A percentile compares a stretch with the other conserved stretches of the same genome.
These are phyloP conservation scores for Parnassius smintheus DNA, from an alignment of 2,888 invertebrate genomes.

Conservation along the genomic window DNA sequence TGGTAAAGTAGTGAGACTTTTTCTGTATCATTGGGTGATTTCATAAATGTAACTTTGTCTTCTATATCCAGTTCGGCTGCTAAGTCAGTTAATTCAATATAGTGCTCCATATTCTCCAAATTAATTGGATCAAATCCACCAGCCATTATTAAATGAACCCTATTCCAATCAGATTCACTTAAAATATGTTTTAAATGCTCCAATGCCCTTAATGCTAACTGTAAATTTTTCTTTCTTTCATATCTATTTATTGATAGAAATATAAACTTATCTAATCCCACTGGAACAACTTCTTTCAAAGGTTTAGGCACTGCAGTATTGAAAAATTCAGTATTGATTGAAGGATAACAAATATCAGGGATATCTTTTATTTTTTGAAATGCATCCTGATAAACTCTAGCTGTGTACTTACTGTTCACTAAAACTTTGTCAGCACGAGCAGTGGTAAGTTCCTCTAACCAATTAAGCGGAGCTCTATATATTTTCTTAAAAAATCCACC, in stretches of 20 bases:
- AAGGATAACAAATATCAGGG: slow-evolving; percentile 96
- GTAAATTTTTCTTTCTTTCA: slow-evolving; percentile 97
- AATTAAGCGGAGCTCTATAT: slow-evolving; percentile 94
- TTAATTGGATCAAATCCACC: slow-evolving; percentile 97
- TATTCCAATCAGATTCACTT: slow-evolving; percentile 80
- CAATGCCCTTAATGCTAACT: slow-evolving; percentile 91
- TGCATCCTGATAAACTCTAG: slow-evolving; percentile 91
- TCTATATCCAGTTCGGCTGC: slow-evolving; percentile 83
- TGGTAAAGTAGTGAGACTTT: slow-evolving; percentile 91
- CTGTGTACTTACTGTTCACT: slow-evolving; percentile 98
- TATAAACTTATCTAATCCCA: slow-evolving; percentile 82
- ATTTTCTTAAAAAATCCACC: slow-evolving; percentile 88
- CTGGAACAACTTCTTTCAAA: slow-evolving; percentile 73
- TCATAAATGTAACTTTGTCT: slow-evolving; percentile 90
- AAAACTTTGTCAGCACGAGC: slow-evolving; percentile 93
- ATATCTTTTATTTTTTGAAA: slow-evolving; percentile 87
- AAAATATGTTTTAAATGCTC: slow-evolving; percentile 82
- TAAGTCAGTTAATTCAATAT: slow-evolving; percentile 86
- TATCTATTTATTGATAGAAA: slow-evolving; percentile 98
- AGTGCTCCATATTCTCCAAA: slow-evolving; percentile 92
- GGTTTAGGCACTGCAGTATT: slow-evolving; percentile 74
- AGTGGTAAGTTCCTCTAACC: slow-evolving; percentile 94
- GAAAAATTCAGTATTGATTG: slow-evolving; percentile 90
- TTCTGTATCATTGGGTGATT: slow-evolving; percentile 91
- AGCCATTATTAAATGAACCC: slow-evolving; percentile 93